These are phyloP conservation scores for Mercenaria mercenaria DNA, from an alignment of 1,140 invertebrate genomes.

Conservation along the genomic window DNA sequence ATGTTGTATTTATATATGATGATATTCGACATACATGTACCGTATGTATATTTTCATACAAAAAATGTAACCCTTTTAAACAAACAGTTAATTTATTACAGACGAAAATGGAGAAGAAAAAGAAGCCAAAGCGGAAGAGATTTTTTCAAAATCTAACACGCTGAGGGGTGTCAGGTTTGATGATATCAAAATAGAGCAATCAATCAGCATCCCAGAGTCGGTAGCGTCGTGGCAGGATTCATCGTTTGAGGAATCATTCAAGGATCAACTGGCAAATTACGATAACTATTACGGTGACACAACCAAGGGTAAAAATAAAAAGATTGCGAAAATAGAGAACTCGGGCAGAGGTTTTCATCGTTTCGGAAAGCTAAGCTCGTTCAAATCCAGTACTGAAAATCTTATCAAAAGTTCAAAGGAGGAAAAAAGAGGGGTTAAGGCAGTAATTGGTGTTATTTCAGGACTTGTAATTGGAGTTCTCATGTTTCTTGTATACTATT, in stretches of 20 bases:
- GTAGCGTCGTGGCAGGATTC: constrained; percentile 15
- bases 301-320: no score
- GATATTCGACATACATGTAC: no score
- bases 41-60: no score
- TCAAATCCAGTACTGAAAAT: constrained; percentile 33
- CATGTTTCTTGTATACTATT: constrained; percentile 27
- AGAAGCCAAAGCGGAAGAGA: not conserved
- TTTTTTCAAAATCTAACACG: constrained; percentile 22
- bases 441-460: constrained; percentile 14
- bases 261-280: constrained; percentile 1
- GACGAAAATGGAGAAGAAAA: not conserved
- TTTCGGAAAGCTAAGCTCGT: not conserved
- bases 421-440: constrained; percentile 5
- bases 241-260: constrained; percentile 33
- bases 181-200: constrained; percentile 19
- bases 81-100: no score
- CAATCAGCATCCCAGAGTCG: constrained; percentile 38
- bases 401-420: constrained; percentile 3
- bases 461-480: constrained; percentile 28
- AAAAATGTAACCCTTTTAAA: no score
- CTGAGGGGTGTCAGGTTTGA: constrained; percentile 18
- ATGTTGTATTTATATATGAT: no score
- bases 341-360: no score
- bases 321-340: no score
- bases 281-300: not conserved